These are phyloP conservation scores for Halisarca cf. caerulea DNA, from an alignment of 37 sponge, comb jelly and placozoan genomes.

Conservation along the genomic window DNA sequence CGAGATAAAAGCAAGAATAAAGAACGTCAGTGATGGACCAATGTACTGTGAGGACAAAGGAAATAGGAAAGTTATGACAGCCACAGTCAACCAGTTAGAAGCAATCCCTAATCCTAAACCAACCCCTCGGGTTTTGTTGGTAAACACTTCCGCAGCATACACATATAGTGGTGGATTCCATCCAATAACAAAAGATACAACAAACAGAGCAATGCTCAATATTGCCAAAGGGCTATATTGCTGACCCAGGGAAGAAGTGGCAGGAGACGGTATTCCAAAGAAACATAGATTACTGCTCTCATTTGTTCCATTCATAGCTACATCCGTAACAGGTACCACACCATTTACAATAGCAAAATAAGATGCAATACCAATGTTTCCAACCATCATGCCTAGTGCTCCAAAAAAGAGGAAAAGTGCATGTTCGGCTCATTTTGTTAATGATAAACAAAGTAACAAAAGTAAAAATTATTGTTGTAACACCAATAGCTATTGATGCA, in stretches of 20 bases:
- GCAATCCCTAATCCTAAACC: neutral
- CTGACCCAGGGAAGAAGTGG: neutral
- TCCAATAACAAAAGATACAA: neutral
- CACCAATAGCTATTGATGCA: neutral
- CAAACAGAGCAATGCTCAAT: slow-evolving; percentile 1
- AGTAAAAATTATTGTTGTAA: neutral
- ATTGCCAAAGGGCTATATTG: slow-evolving; percentile 6
- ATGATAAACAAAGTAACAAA: neutral
- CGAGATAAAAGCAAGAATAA: neutral
- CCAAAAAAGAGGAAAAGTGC: neutral
- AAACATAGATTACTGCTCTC: too few species aligned
- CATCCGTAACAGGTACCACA: too few species aligned
- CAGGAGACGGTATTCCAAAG: too few species aligned
- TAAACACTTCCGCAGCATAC: neutral
- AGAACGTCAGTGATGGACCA: neutral
- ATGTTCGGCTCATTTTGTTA: neutral
- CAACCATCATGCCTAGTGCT: neutral
- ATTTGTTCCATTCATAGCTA: too few species aligned
- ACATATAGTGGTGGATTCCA: neutral
- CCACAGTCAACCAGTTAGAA: neutral
- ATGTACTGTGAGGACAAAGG: neutral
- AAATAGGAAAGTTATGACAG: neutral
- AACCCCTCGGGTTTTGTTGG: neutral
- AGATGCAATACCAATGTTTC: neutral
- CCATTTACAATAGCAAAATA: neutral